Evolutionary conservation across 2,888 invertebrate genomes (phyloP).

Genomic region (Pseudolycoriella hygida): DNA sequence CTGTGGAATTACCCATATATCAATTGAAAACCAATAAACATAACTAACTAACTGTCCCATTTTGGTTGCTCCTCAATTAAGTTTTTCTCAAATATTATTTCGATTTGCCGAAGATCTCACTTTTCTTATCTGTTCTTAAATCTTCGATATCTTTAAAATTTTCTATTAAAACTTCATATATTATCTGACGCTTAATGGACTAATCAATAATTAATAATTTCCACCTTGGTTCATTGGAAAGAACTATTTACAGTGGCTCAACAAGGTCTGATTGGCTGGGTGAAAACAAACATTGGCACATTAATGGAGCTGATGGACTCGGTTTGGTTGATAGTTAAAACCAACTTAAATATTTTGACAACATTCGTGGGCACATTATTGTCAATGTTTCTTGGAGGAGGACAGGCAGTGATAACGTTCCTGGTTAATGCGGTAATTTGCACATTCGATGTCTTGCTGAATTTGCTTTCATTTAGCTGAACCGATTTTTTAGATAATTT

Average conservation of each 20-base stretch:
- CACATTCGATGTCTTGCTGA: constrained; percentile 5
- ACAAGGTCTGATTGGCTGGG: constrained; percentile 57
- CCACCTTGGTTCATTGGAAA: constrained; percentile 21
- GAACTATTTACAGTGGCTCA: constrained; percentile 30
- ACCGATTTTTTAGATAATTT: constrained; percentile 58
- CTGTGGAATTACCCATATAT: no score
- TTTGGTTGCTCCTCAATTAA: no score
- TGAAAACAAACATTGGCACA: constrained; percentile 79
- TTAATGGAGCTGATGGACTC: constrained; percentile 72
- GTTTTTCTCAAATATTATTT: no score
- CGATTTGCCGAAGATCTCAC: no score
- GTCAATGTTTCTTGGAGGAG: constrained; percentile 73
- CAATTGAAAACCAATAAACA: no score
- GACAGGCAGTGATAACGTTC: constrained; percentile 78
- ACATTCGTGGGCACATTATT: constrained; percentile 74
- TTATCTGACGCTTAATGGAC: no score
- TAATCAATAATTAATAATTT: neutral
- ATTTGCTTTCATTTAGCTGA: constrained; percentile 1
- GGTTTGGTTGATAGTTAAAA: constrained; percentile 78
- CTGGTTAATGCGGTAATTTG: constrained; percentile 56
- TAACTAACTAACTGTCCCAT: no score
- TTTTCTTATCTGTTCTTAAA: no score
- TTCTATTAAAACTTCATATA: no score
- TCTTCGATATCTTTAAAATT: no score
- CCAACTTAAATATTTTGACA: constrained; percentile 74